These are phyloP conservation scores for Pseudochaenichthys georgianus DNA, from an alignment of 2,797 vertebrate genomes.

Conservation along the genomic window DNA sequence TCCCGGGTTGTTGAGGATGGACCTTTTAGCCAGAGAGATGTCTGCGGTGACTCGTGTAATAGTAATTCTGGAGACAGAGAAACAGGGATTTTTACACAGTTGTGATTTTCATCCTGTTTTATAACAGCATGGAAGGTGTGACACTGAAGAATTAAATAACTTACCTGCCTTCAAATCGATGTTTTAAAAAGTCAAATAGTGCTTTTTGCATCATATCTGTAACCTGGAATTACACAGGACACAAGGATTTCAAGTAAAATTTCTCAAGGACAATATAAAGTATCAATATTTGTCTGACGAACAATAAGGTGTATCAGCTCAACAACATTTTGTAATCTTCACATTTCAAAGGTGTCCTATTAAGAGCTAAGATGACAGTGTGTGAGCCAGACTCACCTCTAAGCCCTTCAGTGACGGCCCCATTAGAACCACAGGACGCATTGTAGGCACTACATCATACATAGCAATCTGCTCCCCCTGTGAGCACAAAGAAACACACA, in stretches of 20 bases:
- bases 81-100: conserved; percentile 20
- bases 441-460: conserved; percentile 99
- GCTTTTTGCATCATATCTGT: conserved; percentile 99
- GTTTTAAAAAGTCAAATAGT: conserved; percentile 99
- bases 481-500: conserved; percentile 33
- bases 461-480: conserved; percentile 97
- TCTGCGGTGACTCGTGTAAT: conserved; percentile 98
- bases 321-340: neutral
- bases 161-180: conserved; percentile 98
- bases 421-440: conserved; percentile 98
- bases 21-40: conserved; percentile 98
- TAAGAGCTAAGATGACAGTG: neutral
- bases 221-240: conserved; percentile 83
- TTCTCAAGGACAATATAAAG: neutral
- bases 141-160: conserved; percentile 71
- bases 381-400: conserved; percentile 86
- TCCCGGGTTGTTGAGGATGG: conserved; percentile 97
- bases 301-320: neutral
- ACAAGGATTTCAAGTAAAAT: neutral
- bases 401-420: conserved; percentile 98
- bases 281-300: neutral
- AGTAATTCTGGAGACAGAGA: conserved; percentile 88
- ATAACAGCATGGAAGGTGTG: conserved; percentile 1
- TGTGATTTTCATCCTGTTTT: neutral
- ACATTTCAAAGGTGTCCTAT: neutral